These are phyloP conservation scores for Lynx canadensis DNA, from an alignment of 2,113 vertebrate species.

Conservation along the genomic window DNA sequence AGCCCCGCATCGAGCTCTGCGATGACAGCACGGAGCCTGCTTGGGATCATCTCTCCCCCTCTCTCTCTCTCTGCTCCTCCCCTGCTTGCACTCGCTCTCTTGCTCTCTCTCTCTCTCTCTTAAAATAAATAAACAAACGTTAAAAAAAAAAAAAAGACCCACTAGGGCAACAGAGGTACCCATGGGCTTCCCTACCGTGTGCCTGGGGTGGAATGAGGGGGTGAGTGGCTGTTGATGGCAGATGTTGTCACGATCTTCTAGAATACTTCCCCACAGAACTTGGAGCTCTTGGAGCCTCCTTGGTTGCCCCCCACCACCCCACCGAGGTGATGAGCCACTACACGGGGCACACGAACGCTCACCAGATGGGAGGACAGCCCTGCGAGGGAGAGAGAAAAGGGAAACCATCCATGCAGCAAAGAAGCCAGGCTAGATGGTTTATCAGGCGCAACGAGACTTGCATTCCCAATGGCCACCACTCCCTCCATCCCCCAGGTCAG, in stretches of 20 bases:
- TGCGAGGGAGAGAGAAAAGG: no score
- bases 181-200: neutral
- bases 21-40: no score
- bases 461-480: neutral
- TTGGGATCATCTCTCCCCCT: no score
- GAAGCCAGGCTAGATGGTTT: neutral
- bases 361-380: neutral
- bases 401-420: rapidly evolving
- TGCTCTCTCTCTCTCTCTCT: no score
- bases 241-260: neutral
- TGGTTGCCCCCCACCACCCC: neutral
- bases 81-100: no score
- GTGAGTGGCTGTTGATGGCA: neutral
- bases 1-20: no score
- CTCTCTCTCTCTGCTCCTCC: no score
- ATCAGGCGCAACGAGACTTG: neutral
- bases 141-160: neutral
- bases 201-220: rapidly evolving
- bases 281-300: neutral
- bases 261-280: neutral
- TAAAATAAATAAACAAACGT: no score
- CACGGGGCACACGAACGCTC: neutral
- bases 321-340: rapidly evolving
- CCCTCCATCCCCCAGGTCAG: neutral
- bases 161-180: no score